Evolutionary conservation across 2,797 vertebrate species (phyloP).

Genomic region (Glossophaga mutica): DNA sequence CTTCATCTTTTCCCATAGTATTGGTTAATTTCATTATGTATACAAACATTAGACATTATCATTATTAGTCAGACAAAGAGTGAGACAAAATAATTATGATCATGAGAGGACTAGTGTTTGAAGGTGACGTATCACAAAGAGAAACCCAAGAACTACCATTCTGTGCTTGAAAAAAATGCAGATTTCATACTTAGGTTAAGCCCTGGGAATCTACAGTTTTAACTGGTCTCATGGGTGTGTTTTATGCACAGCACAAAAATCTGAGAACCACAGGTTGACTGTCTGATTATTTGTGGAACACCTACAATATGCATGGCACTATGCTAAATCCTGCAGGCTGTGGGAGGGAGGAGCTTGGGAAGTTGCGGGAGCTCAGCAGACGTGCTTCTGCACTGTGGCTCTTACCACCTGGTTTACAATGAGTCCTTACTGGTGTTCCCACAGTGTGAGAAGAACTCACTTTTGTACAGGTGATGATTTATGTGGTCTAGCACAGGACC

Average conservation of each 20-base stretch:
- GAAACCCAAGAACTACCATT: not conserved
- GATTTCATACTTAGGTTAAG: not conserved
- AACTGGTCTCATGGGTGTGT: not conserved
- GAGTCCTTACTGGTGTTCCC: not conserved
- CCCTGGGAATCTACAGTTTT: not conserved
- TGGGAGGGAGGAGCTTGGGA: not conserved
- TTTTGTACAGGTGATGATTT: not conserved
- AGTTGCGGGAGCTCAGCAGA: not conserved
- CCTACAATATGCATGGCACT: accelerated
- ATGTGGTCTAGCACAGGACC: not conserved
- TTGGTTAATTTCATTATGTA: not conserved
- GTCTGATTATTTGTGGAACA: not conserved
- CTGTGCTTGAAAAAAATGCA: not conserved
- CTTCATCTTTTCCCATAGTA: not conserved
- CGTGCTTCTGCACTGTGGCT: not conserved
- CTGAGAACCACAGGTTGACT: not conserved
- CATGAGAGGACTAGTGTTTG: not conserved
- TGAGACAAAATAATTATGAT: not conserved
- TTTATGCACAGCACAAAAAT: not conserved
- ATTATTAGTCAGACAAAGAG: not conserved
- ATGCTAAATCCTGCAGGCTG: not conserved
- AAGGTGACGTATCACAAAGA: not conserved
- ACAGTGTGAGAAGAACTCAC: not conserved
- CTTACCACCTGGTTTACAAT: not conserved
- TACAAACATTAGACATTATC: not conserved